These are phyloP conservation scores for Probosciger aterrimus DNA, from an alignment of 2,113 vertebrate species.

Conservation along the genomic window DNA sequence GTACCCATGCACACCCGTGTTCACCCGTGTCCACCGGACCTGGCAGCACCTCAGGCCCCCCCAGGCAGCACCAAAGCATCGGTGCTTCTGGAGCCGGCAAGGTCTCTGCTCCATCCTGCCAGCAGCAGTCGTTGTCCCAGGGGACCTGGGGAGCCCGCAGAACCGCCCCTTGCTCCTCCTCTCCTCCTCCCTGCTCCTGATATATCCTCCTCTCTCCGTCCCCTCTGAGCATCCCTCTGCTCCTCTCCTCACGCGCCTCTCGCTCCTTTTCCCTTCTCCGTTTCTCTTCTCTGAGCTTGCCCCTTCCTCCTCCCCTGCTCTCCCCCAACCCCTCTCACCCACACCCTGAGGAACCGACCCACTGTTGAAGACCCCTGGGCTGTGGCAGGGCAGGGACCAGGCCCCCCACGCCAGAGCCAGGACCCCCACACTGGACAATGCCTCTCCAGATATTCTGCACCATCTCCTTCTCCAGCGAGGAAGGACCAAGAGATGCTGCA, in stretches of 20 bases:
- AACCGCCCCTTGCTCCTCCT: slow-evolving; percentile 29
- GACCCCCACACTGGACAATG: slow-evolving; percentile 67
- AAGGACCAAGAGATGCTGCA: slow-evolving; percentile 57
- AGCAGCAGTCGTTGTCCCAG: background rate
- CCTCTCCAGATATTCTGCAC: slow-evolving; percentile 94
- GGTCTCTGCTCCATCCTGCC: slow-evolving; percentile 35
- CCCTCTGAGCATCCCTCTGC: slow-evolving; percentile 1
- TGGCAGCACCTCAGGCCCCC: background rate
- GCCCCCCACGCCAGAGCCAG: background rate
- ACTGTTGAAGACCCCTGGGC: background rate
- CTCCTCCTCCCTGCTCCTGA: slow-evolving; percentile 17
- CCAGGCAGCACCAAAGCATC: accelerated
- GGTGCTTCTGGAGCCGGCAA: background rate
- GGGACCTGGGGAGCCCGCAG: background rate
- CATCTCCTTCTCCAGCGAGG: slow-evolving; percentile 87
- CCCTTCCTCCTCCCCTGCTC: background rate
- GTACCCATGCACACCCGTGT: accelerated
- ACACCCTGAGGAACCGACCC: background rate
- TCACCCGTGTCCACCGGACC: accelerated
- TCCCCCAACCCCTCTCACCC: background rate
- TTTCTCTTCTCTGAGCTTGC: background rate
- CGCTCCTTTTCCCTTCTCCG: background rate
- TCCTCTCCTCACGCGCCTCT: background rate
- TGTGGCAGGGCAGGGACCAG: background rate
- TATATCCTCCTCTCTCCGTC: background rate